Evolutionary conservation across 37 sponge, comb jelly and placozoan species (phyloP).

Genomic region (Corticium candelabrum): DNA sequence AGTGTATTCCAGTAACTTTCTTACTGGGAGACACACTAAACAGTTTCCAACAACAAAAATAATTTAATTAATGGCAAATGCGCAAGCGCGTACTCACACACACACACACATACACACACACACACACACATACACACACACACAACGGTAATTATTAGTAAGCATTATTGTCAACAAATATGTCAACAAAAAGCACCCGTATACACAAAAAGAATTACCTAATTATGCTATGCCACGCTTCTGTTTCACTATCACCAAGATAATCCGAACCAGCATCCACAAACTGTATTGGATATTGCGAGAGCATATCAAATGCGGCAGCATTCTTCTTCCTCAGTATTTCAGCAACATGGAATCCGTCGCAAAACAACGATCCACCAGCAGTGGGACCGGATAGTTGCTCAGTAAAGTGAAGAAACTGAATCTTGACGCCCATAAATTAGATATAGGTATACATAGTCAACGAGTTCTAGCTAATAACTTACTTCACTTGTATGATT

Average conservation of each 20-base stretch:
- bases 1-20: too few species aligned
- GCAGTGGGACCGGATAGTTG: not conserved
- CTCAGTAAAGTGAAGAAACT: not conserved
- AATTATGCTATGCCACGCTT: too few species aligned
- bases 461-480: too few species aligned
- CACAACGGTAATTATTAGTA: not conserved
- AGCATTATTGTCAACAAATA: not conserved
- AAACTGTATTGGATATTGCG: not conserved
- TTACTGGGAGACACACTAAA: too few species aligned
- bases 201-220: not conserved
- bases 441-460: too few species aligned
- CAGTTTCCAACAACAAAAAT: too few species aligned
- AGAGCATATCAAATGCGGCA: not conserved
- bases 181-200: not conserved
- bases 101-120: constrained; percentile 1
- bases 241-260: too few species aligned
- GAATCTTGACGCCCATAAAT: not conserved
- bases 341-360: not conserved
- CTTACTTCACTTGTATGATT: too few species aligned
- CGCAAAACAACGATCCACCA: not conserved
- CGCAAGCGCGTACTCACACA: not conserved
- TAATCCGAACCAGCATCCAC: not conserved
- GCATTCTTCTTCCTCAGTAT: not conserved
- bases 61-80: too few species aligned
- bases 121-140: constrained; percentile 1